Base-by-base conservation (phyloP, 2,113 vertebrate species). In the Rhodinocichla rosea region DNA sequence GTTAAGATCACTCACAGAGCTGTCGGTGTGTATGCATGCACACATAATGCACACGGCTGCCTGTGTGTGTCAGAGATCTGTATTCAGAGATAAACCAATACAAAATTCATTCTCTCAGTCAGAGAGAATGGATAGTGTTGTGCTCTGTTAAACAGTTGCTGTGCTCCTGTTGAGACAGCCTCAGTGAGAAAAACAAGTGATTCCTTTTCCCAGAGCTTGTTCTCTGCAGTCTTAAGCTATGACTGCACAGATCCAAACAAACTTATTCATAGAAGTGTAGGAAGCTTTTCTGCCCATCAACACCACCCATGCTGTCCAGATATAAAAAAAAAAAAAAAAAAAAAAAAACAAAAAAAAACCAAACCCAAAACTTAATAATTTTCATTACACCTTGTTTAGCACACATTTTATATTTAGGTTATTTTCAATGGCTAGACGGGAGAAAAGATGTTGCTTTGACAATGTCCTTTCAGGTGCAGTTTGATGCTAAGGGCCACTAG, bases 1-100 rank as follows among this genome's bases (percentile, higher is more conserved):
- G 35, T 95, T 87, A 60, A 84, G 93, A 91, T 82, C 11, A 35
- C 79, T 96, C 71, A 56, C 53, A 65, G 70, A 89, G 73, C 68
- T 95, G 93, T 92, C 0, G 0, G n/a, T 22, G 67, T 35, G 37
- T 15, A 9, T 23, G 15, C 42, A 76, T 1, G 2, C 27, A 39
- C 44, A 30, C 17, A 6, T 4, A 49, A 13, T 5, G 12, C 13
- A 49, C 42, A n/a, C 0, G 6, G 33, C 60, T 70, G 37, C 3
- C 5, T 47, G 15, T 28, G 27, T 15, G 22, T 30, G 69, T 2
- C 70, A 37, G 73, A 55, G 23, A 68, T 35, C 10, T 68, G 7
- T 49, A 37, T 59, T 77, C n/a, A 53, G 69, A 67, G 30, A 91
- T 28, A 63, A 39, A 50, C 18, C 22, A 60, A 37, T 8, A 39